These are phyloP conservation scores for Staurois parvus DNA, from an alignment of 2,797 vertebrate genomes.

Conservation along the genomic window DNA sequence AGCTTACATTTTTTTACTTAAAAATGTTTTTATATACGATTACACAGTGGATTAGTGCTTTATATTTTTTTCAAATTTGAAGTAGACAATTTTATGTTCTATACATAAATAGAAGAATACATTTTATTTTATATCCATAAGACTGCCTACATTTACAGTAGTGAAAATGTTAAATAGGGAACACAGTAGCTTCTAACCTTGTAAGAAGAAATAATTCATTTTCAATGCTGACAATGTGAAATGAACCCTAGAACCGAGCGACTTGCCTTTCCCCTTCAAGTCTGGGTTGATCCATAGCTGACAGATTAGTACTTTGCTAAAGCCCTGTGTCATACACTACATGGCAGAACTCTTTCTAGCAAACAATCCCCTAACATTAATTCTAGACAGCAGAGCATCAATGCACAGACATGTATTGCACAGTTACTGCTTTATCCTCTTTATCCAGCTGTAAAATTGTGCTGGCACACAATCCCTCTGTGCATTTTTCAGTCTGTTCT, in stretches of 20 bases:
- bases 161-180: neutral
- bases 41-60: too few species aligned
- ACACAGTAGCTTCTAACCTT: conserved; percentile 20
- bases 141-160: neutral
- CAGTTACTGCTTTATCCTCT: conserved; percentile 54
- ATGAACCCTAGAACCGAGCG: conserved; percentile 19
- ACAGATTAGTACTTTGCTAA: conserved; percentile 58
- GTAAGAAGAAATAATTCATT: conserved; percentile 44
- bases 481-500: conserved; percentile 17
- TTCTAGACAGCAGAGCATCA: conserved; percentile 55
- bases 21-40: too few species aligned
- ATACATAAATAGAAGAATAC: neutral
- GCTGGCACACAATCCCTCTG: conserved; percentile 38
- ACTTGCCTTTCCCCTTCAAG: conserved; percentile 45
- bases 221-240: conserved; percentile 41
- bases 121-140: neutral
- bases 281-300: conserved; percentile 50
- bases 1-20: neutral
- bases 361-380: conserved; percentile 54
- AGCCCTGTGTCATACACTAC: conserved; percentile 52
- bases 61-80: too few species aligned
- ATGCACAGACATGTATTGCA: conserved; percentile 52
- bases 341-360: conserved; percentile 41
- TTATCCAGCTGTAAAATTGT: conserved; percentile 60
- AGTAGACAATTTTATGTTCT: too few species aligned